These are phyloP conservation scores for Drosophila simulans DNA, from an alignment of 1,140 invertebrate species.

Conservation along the genomic window DNA sequence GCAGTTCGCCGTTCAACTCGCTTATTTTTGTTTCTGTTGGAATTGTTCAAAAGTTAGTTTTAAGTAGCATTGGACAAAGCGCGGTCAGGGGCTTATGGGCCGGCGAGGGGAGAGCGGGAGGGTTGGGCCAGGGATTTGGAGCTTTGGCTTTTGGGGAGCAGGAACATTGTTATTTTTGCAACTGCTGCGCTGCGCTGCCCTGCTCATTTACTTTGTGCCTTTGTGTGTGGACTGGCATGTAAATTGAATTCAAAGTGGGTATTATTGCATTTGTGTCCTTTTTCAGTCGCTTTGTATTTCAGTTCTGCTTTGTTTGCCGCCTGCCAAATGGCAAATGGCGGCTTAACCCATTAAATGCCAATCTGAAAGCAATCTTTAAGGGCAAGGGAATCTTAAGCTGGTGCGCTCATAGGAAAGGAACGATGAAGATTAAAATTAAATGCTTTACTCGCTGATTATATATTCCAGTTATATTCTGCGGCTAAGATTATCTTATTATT, in stretches of 20 bases:
- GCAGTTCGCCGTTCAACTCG: conserved; percentile 32
- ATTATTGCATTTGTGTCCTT: conserved; percentile 59
- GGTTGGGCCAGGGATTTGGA: conserved; percentile 19
- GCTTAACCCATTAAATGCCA: conserved; percentile 21
- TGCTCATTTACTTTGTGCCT: conserved; percentile 73
- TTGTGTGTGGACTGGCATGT: conserved; percentile 62
- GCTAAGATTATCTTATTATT: too few species aligned
- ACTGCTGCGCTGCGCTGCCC: conserved; percentile 47
- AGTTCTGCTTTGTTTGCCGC: conserved; percentile 42
- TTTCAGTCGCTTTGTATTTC: conserved; percentile 53
- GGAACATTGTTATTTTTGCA: conserved; percentile 69
- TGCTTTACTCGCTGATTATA: too few species aligned
- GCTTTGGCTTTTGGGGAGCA: conserved; percentile 46
- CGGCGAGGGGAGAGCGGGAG: background rate
- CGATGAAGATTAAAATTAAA: too few species aligned
- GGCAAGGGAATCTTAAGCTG: too few species aligned
- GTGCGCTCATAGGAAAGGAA: too few species aligned
- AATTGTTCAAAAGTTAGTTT: conserved; percentile 74
- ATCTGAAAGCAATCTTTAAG: background rate
- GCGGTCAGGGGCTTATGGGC: conserved; percentile 15
- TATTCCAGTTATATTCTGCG: too few species aligned
- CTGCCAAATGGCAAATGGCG: conserved; percentile 36
- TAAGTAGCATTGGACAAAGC: conserved; percentile 59
- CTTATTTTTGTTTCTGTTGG: conserved; percentile 63
- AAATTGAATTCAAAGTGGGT: conserved; percentile 77